Evolutionary conservation across 2,113 vertebrate species (phyloP).

Genomic region (Epinephelus lanceolatus): DNA sequence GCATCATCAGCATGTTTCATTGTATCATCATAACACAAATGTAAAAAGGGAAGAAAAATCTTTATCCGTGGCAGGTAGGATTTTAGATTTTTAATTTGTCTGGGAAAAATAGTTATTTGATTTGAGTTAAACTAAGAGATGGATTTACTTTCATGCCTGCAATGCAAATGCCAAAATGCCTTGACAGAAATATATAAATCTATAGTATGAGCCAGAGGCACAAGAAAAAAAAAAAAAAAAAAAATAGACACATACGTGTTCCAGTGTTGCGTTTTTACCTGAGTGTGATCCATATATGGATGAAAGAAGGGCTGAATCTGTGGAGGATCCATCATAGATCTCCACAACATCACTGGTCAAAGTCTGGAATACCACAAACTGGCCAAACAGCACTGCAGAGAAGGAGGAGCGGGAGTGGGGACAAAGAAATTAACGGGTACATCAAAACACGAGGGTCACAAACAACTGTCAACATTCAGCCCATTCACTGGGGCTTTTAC

Average conservation of each 20-base stretch:
- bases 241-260: neutral
- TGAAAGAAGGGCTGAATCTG: slow-evolving; percentile 92
- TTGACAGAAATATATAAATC: neutral
- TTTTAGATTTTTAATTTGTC: slow-evolving; percentile 25
- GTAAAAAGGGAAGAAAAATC: neutral
- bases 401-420: neutral
- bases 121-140: slow-evolving; percentile 20
- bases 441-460: neutral
- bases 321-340: slow-evolving; percentile 92
- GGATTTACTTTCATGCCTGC: neutral
- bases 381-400: slow-evolving; percentile 94
- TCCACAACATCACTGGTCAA: slow-evolving; percentile 93
- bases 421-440: neutral
- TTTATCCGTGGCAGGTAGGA: neutral
- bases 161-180: neutral
- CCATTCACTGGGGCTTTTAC: neutral
- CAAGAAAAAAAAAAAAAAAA: neutral
- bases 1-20: slow-evolving; percentile 20
- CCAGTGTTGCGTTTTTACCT: slow-evolving; percentile 83
- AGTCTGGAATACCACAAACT: slow-evolving; percentile 99
- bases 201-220: neutral
- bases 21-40: slow-evolving; percentile 27
- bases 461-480: neutral
- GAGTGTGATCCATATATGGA: slow-evolving; percentile 97
- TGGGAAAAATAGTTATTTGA: slow-evolving; percentile 2